Base-by-base conservation (phyloP, 2,888 invertebrate species). In the Mythimna vitellina region DNA sequence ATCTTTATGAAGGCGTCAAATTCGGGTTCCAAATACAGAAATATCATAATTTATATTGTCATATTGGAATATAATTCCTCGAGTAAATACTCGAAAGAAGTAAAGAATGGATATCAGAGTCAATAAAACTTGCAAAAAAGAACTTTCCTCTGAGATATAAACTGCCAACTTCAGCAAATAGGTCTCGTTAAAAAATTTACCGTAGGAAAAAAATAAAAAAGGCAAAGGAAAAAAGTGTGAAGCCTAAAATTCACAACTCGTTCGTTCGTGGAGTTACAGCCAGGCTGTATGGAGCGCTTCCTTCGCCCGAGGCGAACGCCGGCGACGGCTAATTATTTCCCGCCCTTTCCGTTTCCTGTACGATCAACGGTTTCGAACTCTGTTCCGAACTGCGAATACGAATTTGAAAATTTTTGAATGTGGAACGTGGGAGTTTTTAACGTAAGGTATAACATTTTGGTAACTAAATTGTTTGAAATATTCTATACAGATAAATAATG, bases 251-350 rank as follows among this genome's bases (percentile, higher is more conserved):
- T 69, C 77, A 83, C 85, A 87, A 85, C 85, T 87, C 86, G 81
- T 89, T 87, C 81, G 78, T 81, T 86, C 80, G 79, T 84, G 74
- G 79, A 83, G 86, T 86, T 84, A 88, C 88, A 86, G 84, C 76
- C 69, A 67, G 90, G 89, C 88, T 92, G 92, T 89, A 90, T 91
- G 87, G 86, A 80, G 83, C 79, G 87, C 86, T 92, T 92, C 93
- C 92, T 89, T 89, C 58, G 93, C 94, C 93, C 66, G 86, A 83
- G 90, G 94, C 91, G 82, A 74, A 78, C 74, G 85, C 70, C 83
- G 86, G 87, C 88, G 89, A 88, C 86, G 88, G 93, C 94, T 95
- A 95, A 95, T 95, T 95, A 95, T 94, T 94, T 94, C 94, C 94
- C 93, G 94, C 93, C 89, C 90, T 93, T 93, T 92, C 92, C 92